Percentiles rank a stretch among this genome's conserved stretches.
phyloP scores from a whole-genome alignment of 2,113 vertebrate species.

The Rallus limicola region DNA sequence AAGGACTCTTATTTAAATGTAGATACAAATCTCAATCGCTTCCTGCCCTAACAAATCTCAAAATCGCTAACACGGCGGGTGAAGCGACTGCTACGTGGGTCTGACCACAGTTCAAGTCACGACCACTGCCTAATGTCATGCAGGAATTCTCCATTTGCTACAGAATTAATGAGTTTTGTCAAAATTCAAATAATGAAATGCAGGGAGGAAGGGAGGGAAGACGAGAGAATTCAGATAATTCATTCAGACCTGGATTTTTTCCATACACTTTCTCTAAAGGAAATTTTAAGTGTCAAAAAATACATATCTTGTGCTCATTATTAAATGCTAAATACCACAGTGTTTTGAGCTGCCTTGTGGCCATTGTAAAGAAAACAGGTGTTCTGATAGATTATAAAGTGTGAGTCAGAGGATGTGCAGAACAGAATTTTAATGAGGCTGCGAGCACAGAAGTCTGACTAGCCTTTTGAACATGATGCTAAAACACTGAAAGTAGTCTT shows the following conservation, averaged over 20 bases:
- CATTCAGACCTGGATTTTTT: constrained; percentile 76
- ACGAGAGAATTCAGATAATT: constrained; percentile 70
- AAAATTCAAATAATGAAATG: constrained; percentile 70
- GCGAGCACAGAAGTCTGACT: constrained; percentile 77
- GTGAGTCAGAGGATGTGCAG: constrained; percentile 84
- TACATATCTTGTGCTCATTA: constrained; percentile 86
- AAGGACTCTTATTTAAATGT: constrained; percentile 68
- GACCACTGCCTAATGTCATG: constrained; percentile 24
- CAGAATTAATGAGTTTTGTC: constrained; percentile 57
- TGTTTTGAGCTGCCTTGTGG: constrained; percentile 88
- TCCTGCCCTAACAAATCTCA: constrained; percentile 38
- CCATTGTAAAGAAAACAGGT: constrained; percentile 89
- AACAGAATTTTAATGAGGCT: constrained; percentile 85
- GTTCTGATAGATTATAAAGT: constrained; percentile 89
- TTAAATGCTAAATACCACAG: constrained; percentile 88
- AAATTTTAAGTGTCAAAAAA: constrained; percentile 87
- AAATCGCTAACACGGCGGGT: constrained; percentile 28
- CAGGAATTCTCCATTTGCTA: constrained; percentile 29
- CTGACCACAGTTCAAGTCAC: not conserved
- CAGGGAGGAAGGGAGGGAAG: not conserved
- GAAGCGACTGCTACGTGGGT: constrained; percentile 9
- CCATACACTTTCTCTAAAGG: constrained; percentile 75
- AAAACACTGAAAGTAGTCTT: constrained; percentile 80
- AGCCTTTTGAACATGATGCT: constrained; percentile 81
- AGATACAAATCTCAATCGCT: constrained; percentile 49